phyloP scores from a whole-genome alignment of 2,797 vertebrate genomes.

The Alcedo atthis region DNA sequence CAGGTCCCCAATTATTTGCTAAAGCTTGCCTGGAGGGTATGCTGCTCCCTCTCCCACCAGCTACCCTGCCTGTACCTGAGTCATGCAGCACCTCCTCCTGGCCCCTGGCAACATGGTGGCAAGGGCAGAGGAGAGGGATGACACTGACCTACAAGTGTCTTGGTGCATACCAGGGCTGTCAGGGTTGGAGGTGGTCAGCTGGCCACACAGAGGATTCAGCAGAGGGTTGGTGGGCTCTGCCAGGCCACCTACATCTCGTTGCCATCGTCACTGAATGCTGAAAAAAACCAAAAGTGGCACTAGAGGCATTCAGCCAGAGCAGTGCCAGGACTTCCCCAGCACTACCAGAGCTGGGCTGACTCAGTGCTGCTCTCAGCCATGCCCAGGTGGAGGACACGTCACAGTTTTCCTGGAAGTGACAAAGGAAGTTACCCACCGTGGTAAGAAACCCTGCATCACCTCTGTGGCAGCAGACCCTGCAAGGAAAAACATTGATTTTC shows the following conservation, averaged over 20 bases:
- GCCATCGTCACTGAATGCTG: fast-evolving
- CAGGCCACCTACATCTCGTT: fast-evolving
- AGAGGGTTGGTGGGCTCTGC: background rate
- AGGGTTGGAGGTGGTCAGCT: background rate
- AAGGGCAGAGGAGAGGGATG: background rate
- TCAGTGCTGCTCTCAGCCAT: fast-evolving
- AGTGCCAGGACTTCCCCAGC: background rate
- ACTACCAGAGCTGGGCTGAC: background rate
- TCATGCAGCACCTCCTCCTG: background rate
- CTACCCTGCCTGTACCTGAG: background rate
- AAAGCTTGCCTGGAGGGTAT: background rate
- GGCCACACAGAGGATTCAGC: fast-evolving
- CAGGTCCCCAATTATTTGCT: background rate
- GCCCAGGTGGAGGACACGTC: fast-evolving
- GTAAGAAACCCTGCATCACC: background rate
- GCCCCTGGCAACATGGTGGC: background rate
- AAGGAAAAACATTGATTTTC: background rate
- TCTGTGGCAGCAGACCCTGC: background rate
- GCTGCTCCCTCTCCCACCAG: background rate
- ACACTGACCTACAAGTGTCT: fast-evolving
- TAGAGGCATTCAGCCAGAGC: background rate
- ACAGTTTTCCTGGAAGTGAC: background rate
- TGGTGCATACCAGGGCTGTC: background rate
- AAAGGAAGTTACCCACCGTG: fast-evolving
- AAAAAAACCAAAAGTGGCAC: background rate